Conservation (phyloP, 2,888 invertebrate genomes). For the Rotaria socialis region DNA sequence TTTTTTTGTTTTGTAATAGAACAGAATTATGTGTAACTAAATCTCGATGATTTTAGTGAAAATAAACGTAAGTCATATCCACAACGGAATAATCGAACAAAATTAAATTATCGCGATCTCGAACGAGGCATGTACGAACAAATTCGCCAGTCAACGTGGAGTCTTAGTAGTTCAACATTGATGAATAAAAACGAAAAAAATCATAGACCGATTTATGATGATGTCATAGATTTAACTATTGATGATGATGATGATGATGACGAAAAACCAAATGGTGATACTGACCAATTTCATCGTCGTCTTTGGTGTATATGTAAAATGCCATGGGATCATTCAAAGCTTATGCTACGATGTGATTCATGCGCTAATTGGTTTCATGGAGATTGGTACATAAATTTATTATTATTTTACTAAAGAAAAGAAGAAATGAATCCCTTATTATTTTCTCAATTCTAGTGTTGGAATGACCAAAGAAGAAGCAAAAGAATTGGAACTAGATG, state of each 20-base stretch:
- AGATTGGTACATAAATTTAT: background rate
- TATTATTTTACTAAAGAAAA: background rate
- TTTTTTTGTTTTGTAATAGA: background rate
- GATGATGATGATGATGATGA: background rate
- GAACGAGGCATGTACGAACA: constrained; percentile 26
- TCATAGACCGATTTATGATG: too few relatives aligned
- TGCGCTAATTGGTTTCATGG: constrained; percentile 22
- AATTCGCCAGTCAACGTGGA: background rate
- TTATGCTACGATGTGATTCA: background rate
- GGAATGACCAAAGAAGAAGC: background rate
- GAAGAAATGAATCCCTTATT: background rate
- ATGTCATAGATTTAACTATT: background rate
- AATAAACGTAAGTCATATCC: background rate
- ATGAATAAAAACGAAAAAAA: background rate
- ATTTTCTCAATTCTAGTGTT: background rate
- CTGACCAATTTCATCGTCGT: background rate
- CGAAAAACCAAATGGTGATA: background rate
- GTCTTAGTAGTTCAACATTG: background rate
- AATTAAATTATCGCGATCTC: background rate
- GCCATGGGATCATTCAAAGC: background rate
- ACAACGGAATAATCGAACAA: background rate
- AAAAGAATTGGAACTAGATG: background rate
- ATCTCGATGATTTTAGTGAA: background rate
- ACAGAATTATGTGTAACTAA: background rate
- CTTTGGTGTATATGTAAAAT: background rate